Evolutionary conservation across 2,888 invertebrate genomes (phyloP).

Genomic region (Acleris holmiana): DNA sequence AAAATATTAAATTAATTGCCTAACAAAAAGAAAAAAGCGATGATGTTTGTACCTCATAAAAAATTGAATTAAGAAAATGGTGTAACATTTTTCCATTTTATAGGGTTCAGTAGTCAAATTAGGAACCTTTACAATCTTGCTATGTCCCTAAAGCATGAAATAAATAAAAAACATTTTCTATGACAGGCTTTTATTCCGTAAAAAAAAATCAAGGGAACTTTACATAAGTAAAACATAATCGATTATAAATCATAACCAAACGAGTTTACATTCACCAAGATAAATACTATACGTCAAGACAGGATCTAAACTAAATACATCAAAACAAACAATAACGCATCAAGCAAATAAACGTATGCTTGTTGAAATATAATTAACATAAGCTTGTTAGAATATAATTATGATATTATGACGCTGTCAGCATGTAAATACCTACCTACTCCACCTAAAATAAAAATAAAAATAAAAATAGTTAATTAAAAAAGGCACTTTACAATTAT

Average conservation of each 20-base stretch:
- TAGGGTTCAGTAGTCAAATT: too few species aligned
- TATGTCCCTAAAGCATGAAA: constrained; percentile 9
- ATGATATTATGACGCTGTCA: constrained; percentile 56
- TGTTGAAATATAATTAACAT: constrained; percentile 55
- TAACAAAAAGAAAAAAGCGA: too few species aligned
- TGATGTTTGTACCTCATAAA: too few species aligned
- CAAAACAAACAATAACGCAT: constrained; percentile 64
- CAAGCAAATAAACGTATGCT: constrained; percentile 55
- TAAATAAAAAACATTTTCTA: constrained; percentile 54
- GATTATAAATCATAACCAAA: constrained; percentile 52
- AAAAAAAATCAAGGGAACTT: constrained; percentile 70
- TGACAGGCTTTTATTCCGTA: constrained; percentile 79
- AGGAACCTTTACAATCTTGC: too few species aligned
- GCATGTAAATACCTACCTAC: constrained; percentile 53
- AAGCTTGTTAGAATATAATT: constrained; percentile 56
- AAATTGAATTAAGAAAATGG: too few species aligned
- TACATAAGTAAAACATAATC: constrained; percentile 69
- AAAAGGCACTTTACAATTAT: constrained; percentile 77
- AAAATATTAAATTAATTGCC: too few species aligned
- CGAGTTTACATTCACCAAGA: constrained; percentile 58
- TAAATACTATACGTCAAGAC: constrained; percentile 48
- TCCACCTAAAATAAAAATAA: constrained; percentile 58
- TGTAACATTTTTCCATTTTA: too few species aligned
- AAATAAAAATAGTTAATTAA: constrained; percentile 59
- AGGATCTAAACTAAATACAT: constrained; percentile 59